These are phyloP conservation scores for Formica aserva DNA, from an alignment of 2,888 invertebrate species.

Conservation along the genomic window DNA sequence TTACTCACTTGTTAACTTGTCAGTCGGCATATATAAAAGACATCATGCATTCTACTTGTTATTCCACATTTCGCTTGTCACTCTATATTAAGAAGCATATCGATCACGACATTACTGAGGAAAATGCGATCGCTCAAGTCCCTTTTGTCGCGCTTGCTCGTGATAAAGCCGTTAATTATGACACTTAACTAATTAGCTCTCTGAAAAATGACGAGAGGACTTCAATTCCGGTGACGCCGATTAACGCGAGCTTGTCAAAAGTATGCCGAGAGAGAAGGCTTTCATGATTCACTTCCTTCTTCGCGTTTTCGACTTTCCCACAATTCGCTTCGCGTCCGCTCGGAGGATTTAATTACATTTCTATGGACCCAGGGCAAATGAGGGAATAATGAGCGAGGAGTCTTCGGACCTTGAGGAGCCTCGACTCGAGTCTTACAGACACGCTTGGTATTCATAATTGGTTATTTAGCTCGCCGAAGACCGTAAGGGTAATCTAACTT, in stretches of 20 bases:
- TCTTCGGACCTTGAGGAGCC: constrained; percentile 33
- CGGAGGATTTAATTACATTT: constrained; percentile 80
- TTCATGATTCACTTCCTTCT: constrained; percentile 18
- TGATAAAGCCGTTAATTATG: constrained; percentile 61
- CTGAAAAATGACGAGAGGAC: constrained; percentile 65
- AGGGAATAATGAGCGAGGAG: constrained; percentile 75
- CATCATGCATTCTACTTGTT: not conserved
- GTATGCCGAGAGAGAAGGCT: constrained; percentile 43
- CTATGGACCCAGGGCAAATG: constrained; percentile 77
- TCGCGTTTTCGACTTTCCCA: constrained; percentile 69
- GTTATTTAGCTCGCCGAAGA: constrained; percentile 79
- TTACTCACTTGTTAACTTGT: constrained; percentile 5
- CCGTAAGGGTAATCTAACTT: constrained; percentile 69
- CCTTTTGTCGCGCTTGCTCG: not conserved
- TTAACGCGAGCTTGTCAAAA: constrained; percentile 77
- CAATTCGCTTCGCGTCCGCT: constrained; percentile 74
- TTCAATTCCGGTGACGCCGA: constrained; percentile 72
- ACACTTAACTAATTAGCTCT: constrained; percentile 69
- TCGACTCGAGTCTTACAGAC: constrained; percentile 57
- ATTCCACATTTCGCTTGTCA: constrained; percentile 5
- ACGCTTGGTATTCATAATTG: constrained; percentile 80
- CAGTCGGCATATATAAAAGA: not conserved
- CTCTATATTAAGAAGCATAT: not conserved
- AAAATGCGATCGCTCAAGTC: constrained; percentile 15
- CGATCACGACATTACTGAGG: not conserved